These are phyloP conservation scores for Pardosa pseudoannulata DNA, from an alignment of 2,888 invertebrate species.

Conservation along the genomic window DNA sequence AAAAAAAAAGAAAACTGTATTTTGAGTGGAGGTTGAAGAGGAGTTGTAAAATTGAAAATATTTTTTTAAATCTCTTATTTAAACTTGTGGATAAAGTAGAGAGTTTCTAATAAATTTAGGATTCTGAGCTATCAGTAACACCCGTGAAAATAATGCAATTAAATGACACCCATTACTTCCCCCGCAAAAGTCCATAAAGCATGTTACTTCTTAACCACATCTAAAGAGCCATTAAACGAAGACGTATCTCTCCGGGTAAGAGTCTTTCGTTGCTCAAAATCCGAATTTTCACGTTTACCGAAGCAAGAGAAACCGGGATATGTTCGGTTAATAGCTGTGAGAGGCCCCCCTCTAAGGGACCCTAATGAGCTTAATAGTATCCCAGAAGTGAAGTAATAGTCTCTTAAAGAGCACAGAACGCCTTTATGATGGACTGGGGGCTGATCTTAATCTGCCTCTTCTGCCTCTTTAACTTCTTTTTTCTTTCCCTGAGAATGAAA, in stretches of 20 bases:
- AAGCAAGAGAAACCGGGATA: background rate
- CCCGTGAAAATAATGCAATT: too few species aligned
- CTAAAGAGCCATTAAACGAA: background rate
- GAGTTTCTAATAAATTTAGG: too few species aligned
- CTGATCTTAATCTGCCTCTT: conserved; percentile 58
- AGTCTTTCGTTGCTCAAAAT: background rate
- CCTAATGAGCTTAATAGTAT: conserved; percentile 70
- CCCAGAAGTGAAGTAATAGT: conserved; percentile 60
- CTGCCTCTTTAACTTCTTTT: conserved; percentile 5
- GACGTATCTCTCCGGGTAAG: background rate
- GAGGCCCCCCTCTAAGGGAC: conserved; percentile 32
- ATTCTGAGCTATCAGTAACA: too few species aligned
- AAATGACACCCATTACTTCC: too few species aligned
- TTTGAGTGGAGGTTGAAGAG: too few species aligned
- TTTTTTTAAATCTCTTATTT: too few species aligned
- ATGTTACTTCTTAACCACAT: too few species aligned
- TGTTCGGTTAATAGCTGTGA: conserved; percentile 31
- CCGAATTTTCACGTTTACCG: background rate
- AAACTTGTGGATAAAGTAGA: too few species aligned
- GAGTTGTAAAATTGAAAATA: too few species aligned
- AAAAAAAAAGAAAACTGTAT: too few species aligned
- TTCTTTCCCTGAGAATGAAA: conserved; percentile 29
- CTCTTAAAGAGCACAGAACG: conserved; percentile 53
- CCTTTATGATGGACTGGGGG: conserved; percentile 43
- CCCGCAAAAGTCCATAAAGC: too few species aligned